Evolutionary conservation across 2,888 invertebrate species (phyloP).

Genomic region (Orchesella flavescens): DNA sequence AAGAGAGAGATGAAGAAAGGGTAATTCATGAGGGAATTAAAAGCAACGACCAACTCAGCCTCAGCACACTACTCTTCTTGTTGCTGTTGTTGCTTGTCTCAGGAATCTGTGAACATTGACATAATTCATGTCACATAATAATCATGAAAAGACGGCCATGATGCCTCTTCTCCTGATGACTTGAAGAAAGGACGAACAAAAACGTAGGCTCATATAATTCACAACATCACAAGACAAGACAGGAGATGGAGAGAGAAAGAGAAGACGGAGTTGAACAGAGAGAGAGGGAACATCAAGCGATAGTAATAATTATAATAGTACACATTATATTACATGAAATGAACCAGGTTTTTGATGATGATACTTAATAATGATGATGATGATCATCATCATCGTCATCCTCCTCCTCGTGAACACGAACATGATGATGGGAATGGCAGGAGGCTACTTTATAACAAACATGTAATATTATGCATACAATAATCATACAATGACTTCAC

Average conservation of each 20-base stretch:
- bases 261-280: background rate
- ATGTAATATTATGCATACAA: slow-evolving; percentile 13
- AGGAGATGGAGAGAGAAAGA: slow-evolving; percentile 10
- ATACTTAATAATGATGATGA: slow-evolving; percentile 52
- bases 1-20: slow-evolving; percentile 57
- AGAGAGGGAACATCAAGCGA: background rate
- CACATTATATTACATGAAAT: slow-evolving; percentile 57
- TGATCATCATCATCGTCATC: too few species aligned
- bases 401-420: background rate
- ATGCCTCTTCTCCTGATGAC: slow-evolving; percentile 39
- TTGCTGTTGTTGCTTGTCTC: slow-evolving; percentile 47
- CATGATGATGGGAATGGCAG: slow-evolving; percentile 28
- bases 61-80: slow-evolving; percentile 12
- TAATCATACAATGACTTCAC: background rate
- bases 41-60: slow-evolving; percentile 54
- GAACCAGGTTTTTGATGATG: slow-evolving; percentile 56
- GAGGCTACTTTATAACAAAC: slow-evolving; percentile 10
- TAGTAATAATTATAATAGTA: slow-evolving; percentile 42
- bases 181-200: slow-evolving; percentile 51
- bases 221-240: slow-evolving; percentile 5
- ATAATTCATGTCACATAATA: slow-evolving; percentile 65
- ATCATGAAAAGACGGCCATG: slow-evolving; percentile 43
- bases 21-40: slow-evolving; percentile 66
- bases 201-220: slow-evolving; percentile 36
- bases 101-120: slow-evolving; percentile 63